Evolutionary conservation across 2,113 vertebrate species (phyloP).

Genomic region (Eolophus roseicapilla): DNA sequence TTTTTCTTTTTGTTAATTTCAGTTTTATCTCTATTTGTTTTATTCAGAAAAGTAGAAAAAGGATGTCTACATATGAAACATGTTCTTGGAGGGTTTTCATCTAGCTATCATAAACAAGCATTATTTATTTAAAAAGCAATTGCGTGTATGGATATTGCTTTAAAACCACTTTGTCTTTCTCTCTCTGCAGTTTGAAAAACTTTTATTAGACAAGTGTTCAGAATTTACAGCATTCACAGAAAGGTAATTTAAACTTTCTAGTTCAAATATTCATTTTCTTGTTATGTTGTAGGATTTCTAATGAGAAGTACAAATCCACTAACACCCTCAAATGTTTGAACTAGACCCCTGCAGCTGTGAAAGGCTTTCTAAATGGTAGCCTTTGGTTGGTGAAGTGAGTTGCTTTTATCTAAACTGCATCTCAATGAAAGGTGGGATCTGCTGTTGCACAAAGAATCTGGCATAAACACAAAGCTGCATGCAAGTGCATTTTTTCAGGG

Average conservation of each 20-base stretch:
- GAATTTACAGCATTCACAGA: slow-evolving; percentile 92
- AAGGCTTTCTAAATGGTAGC: neutral
- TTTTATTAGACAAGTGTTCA: slow-evolving; percentile 90
- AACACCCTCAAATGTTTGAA: neutral
- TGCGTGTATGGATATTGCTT: neutral
- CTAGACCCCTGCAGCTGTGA: neutral
- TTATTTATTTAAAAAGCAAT: neutral
- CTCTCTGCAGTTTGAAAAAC: slow-evolving; percentile 83
- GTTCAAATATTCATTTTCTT: neutral
- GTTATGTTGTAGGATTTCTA: neutral
- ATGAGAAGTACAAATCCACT: neutral
- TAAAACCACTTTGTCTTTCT: neutral
- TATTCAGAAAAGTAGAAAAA: neutral
- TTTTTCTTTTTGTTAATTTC: neutral
- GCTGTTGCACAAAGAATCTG: neutral
- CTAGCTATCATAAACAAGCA: neutral
- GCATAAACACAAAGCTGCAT: neutral
- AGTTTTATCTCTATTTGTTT: neutral
- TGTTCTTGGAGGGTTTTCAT: neutral
- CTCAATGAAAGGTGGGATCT: neutral
- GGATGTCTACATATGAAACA: neutral
- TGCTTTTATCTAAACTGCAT: neutral
- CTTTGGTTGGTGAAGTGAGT: neutral
- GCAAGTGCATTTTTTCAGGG: neutral
- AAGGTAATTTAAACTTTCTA: slow-evolving; percentile 76